These are phyloP conservation scores for Epizoanthus scotinus DNA, from an alignment of 92 coral and sea anemone genomes.

Conservation along the genomic window DNA sequence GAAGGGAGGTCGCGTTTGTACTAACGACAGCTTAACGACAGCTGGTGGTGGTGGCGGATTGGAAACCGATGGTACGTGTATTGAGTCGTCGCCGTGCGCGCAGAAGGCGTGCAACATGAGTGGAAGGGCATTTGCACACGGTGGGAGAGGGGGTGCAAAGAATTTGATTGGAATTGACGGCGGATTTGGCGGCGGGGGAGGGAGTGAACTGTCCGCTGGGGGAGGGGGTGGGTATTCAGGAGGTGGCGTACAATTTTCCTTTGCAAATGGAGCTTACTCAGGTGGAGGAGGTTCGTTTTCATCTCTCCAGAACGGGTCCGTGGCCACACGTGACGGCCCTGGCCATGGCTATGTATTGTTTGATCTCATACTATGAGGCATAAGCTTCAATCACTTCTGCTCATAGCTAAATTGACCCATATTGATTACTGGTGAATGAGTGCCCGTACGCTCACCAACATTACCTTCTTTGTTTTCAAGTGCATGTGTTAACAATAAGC, in stretches of 20 bases:
- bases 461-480: too few species aligned
- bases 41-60: slow-evolving; percentile 37
- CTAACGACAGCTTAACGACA: background rate
- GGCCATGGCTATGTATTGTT: slow-evolving; percentile 25
- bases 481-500: too few species aligned
- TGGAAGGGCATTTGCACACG: slow-evolving; percentile 18
- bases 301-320: background rate
- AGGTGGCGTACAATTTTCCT: slow-evolving; percentile 5
- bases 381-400: too few species aligned
- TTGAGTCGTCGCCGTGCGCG: background rate
- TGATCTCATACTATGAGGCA: background rate
- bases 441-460: too few species aligned
- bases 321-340: background rate
- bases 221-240: slow-evolving; percentile 41
- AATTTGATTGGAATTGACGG: background rate
- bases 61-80: background rate
- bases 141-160: slow-evolving; percentile 29
- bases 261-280: background rate
- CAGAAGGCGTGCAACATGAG: background rate
- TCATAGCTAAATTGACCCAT: too few species aligned
- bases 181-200: slow-evolving; percentile 37
- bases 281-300: slow-evolving; percentile 40
- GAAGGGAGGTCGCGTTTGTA: slow-evolving; percentile 29
- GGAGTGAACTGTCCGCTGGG: background rate
- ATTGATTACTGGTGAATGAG: too few species aligned